Base-by-base conservation (phyloP, 2,797 vertebrate species). In the Protonibea diacanthus region DNA sequence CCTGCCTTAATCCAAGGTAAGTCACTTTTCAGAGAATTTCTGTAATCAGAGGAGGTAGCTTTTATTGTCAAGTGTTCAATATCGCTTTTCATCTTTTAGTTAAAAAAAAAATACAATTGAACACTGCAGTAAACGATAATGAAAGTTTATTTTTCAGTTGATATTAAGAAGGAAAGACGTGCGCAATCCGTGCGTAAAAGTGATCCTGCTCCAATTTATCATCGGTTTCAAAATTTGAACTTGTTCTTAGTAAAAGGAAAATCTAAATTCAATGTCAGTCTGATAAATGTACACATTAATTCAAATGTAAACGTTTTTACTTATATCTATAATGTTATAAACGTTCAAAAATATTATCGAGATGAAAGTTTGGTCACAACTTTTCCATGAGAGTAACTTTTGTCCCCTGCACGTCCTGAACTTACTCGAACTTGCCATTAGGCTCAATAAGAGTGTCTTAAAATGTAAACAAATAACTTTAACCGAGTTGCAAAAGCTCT, bases 1-100 rank as follows among this genome's bases (percentile, higher is more conserved):
- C 38, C 53, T 79, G 82, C 69, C 49, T 82, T 69, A 56, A 62
- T 79, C 74, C 20, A 71, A 91, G 92, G 88, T 92, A 91, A 93
- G 92, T 82, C 65, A 74, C 57, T 76, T 84, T 84, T 83, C 15
- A 55, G n/a, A 76, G 20, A 66, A 74, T 84, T 80, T 8, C 2
- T 25, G 20, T 3, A 77, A 57, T 33, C 6, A 63, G 10, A 68
- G 13, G 74, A 58, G 74, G 20, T 51, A 66, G 11, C 4, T 63
- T 23, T 9, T 15, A 48, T 12, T 18, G 21, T 13, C 9, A 40
- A 69, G 9, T 62, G 55, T 29, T 51, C 13, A 4, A 13, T 25
- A 3, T 23, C 52, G 63, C 17, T 3, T 18, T 2, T 9, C 6
- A 29, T 2, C 11, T 71, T 67, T 48, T 44, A 1, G 14, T 15